Evolutionary conservation across 2,888 invertebrate species (phyloP), one percentile per base, ranked within the genome.

Genomic region (Caenorhabditis doughertyi): DNA sequence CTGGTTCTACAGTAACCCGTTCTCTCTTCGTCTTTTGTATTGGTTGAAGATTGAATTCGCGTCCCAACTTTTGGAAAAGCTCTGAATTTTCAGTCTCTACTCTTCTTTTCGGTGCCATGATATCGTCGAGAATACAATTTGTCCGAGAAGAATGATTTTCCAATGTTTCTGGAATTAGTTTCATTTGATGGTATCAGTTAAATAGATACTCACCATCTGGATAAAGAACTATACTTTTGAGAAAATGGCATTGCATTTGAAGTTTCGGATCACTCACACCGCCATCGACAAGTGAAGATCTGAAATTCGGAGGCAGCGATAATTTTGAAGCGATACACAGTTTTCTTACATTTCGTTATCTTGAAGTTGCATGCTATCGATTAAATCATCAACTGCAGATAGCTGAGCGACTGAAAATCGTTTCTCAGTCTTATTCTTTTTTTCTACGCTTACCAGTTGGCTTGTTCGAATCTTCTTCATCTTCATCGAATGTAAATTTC

Each of bases 351-450:
- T 79, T 13, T 70, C 65, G 7, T 25, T 44, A 25, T 72, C 71
- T 8, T 64, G 35, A 18, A 84, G 42, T 32, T 71, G 73, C 82
- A 84, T 82, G 4, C 42, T 29, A 70, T 85, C 84, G 32, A 85
- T 85, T n/a, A 85, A 51, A 42, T 84, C 82, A 60, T 85, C 85
- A 13, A 85, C 81, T 0, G 73, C 74, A 0, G 64, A 51, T 4
- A 82, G 39, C 29, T 84, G 82, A 32, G 76, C 74, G 18, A 80
- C 77, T 64, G 71, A 44, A 77, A 53, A 68, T 44, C 8, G 42
- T 13, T 42, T 25, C n/a, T 42, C 11, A 13, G 8, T 13, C 0
- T 32, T 23, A 35, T 25, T 13, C 35, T 7, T 32, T 7, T 7
- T 32, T 32, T 32, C 9, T 9, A 39, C 9, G 16, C 39, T 5